Conservation (phyloP, 2,797 vertebrate genomes). For the Cirrhinus molitorella region DNA sequence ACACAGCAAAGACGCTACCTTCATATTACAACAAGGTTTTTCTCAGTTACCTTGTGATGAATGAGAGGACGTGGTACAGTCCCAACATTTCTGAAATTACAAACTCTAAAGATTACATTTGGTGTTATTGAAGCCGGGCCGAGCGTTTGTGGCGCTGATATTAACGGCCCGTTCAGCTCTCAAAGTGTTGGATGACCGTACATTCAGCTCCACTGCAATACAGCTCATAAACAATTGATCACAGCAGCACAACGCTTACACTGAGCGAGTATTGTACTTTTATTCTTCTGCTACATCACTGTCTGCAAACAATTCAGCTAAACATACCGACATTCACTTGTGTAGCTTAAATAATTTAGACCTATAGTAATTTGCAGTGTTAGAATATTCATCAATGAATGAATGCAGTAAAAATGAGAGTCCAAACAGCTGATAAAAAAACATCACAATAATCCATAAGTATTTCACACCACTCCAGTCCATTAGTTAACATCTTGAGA, state of each 20-base stretch:
- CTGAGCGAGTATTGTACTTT: background rate
- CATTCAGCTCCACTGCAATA: background rate
- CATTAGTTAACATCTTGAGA: too few species aligned
- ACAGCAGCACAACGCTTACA: background rate
- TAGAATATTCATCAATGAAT: conserved; percentile 6
- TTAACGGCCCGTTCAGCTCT: background rate
- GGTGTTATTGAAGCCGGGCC: conserved; percentile 28
- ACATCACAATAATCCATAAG: background rate
- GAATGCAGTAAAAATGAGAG: background rate
- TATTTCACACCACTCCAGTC: background rate
- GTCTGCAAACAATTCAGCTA: background rate
- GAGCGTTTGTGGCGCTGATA: conserved; percentile 4
- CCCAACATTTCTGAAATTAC: conserved; percentile 30
- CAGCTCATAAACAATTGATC: conserved; percentile 16
- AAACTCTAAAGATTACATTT: conserved; percentile 33
- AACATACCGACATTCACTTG: background rate
- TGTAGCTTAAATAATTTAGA: background rate
- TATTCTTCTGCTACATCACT: background rate
- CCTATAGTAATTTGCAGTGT: background rate
- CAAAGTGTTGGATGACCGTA: conserved; percentile 19
- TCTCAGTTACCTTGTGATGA: background rate
- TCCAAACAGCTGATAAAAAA: background rate
- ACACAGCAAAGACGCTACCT: background rate
- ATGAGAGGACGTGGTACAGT: background rate
- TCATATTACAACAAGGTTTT: conserved; percentile 12